Evolutionary conservation across 2,888 invertebrate species (phyloP).

Genomic region (Melieria picta): DNA sequence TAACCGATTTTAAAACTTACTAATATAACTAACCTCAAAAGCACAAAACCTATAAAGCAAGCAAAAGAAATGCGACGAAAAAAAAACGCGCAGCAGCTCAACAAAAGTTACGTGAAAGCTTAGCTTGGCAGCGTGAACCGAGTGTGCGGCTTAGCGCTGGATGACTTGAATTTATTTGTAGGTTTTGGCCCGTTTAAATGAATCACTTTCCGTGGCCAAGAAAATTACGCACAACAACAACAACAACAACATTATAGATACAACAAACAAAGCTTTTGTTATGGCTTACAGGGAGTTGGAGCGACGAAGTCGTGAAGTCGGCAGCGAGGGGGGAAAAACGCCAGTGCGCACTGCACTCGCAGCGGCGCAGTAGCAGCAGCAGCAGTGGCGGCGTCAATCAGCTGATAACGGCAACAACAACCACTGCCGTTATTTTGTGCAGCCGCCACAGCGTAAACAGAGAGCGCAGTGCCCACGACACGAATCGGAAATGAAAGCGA

Average conservation of each 20-base stretch:
- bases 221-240: no score
- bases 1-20: conserved; percentile 39
- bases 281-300: no score
- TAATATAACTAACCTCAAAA: conserved; percentile 17
- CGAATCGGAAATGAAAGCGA: conserved; percentile 45
- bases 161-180: conserved; percentile 16
- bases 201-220: conserved; percentile 30
- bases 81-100: conserved; percentile 28
- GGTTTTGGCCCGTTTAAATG: conserved; percentile 24
- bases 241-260: no score
- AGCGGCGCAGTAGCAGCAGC: no score
- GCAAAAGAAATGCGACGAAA: conserved; percentile 35
- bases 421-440: background rate
- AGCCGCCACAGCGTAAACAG: conserved; percentile 30
- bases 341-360: no score
- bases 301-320: no score
- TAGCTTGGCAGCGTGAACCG: conserved; percentile 17
- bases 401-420: background rate
- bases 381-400: no score
- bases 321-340: no score
- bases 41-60: conserved; percentile 35
- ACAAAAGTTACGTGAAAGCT: conserved; percentile 59
- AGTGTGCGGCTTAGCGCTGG: conserved; percentile 8
- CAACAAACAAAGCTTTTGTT: no score
- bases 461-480: conserved; percentile 14